A percentile compares a stretch with the other conserved stretches of the same genome.
These are phyloP conservation scores for Zaprionus taronus DNA, from an alignment of 1,140 invertebrate species.

Conservation along the genomic window DNA sequence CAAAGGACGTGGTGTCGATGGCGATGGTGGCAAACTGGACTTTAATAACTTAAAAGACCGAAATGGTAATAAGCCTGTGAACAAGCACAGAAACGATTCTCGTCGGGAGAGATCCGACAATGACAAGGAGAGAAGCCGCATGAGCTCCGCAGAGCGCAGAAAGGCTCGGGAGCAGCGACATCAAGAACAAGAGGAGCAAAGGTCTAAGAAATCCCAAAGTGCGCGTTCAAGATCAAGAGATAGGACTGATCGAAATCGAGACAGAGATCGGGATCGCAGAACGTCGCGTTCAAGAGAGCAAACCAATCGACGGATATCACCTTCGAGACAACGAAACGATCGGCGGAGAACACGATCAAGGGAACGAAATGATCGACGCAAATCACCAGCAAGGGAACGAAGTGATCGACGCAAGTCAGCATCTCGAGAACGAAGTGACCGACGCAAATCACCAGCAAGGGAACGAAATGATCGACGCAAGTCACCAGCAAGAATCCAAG, in stretches of 20 bases:
- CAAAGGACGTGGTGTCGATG: slow-evolving; percentile 90
- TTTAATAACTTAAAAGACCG: slow-evolving; percentile 71
- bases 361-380: slow-evolving; percentile 16
- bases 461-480: slow-evolving; percentile 21
- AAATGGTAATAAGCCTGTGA: slow-evolving; percentile 22
- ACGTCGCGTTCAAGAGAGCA: slow-evolving; percentile 31
- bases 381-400: slow-evolving; percentile 29
- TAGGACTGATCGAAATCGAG: neutral
- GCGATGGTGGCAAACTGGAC: slow-evolving; percentile 56
- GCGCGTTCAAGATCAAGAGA: slow-evolving; percentile 41
- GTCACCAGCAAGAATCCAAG: slow-evolving; percentile 30
- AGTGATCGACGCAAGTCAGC: slow-evolving; percentile 15
- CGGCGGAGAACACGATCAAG: slow-evolving; percentile 27
- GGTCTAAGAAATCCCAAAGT: slow-evolving; percentile 12
- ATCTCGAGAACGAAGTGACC: slow-evolving; percentile 17
- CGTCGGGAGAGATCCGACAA: slow-evolving; percentile 3
- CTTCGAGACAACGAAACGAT: slow-evolving; percentile 26
- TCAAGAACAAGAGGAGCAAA: slow-evolving; percentile 48
- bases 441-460: slow-evolving; percentile 22
- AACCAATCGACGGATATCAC: slow-evolving; percentile 13
- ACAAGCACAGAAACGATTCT: slow-evolving; percentile 8
- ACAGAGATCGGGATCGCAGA: slow-evolving; percentile 1
- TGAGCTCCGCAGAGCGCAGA: slow-evolving; percentile 49
- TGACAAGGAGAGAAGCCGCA: slow-evolving; percentile 35
- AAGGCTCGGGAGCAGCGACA: slow-evolving; percentile 65